Evolutionary conservation across 2,888 invertebrate species (phyloP), one percentile per base, ranked within the genome.

Genomic region (Nomada hirtipes): DNA sequence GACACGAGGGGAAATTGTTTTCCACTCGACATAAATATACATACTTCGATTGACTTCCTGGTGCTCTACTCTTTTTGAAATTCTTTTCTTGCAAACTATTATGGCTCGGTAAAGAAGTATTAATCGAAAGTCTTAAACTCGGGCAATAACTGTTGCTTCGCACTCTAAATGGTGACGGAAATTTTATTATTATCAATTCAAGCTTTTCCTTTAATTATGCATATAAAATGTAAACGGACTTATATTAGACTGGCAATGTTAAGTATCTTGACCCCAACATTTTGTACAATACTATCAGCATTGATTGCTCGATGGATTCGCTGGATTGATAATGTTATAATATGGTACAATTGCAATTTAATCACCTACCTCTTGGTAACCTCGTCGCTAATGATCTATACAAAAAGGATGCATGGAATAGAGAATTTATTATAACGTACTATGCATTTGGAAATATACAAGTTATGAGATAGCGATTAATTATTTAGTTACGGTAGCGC

Each of bases 381-480:
- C 23, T 36, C 42, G 23, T 36, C 50, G 50, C 20, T 20, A 65
- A 69, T 77, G 60, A 69, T 52, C 55, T 15, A 60, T 60, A 52
- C 67, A 81, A 67, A 55, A 67, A 55, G 29, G 61, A 50, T 78
- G 79, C 63, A 70, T 83, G 83, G 86, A 89, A 88, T 88, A 88
- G 83, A 89, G 89, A 87, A 81, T 89, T 89, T 89, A 89, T 89
- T 89, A 60, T 85, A 87, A 88, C 83, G 79, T 77, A 65, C 78
- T 84, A 84, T 84, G 70, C 29, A 52, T 85, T 83, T 82, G 77
- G 80, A 88, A 88, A 85, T 88, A 76, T 89, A 89, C 89, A 89
- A 70, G 78, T 86, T 74, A 60, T 59, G 74, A 83, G 76, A 69
- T 73, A 78, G 83, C 57, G 76, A 78, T 73, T 85, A 86, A 57